Evolutionary conservation across 2,797 vertebrate genomes (phyloP), one percentile per base, ranked within the genome.

Genomic region (Leptoclinus maculatus): DNA sequence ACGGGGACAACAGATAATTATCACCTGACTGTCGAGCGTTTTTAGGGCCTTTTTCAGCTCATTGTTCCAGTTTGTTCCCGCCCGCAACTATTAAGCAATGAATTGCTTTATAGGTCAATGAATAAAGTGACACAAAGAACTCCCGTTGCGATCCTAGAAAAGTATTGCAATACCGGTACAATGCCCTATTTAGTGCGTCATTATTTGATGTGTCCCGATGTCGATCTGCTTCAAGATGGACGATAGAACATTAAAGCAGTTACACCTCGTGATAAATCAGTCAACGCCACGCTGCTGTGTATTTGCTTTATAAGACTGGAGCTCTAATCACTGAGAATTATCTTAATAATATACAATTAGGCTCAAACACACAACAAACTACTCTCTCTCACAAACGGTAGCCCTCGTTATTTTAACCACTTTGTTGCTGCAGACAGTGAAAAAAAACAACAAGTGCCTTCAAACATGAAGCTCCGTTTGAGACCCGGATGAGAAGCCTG

Each of bases 261-360:
- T 62, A 76, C 62, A 65, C 62, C 39, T 74, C 19, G 65, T 59
- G 71, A 78, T 79, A 75, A 78, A 82, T 81, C 77, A 66, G 70
- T 73, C 78, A 68, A 76, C 75, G 65, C 56, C 63, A 13, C 14
- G 8, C 16, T 38, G 54, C 9, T 66, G 64, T 41, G 58, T 73
- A 10, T 66, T 62, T 56, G 45, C 73, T 77, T 86, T 57, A 78
- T 72, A 68, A 32, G 66, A 39, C 32, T 60, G 23, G 7, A 36
- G 76, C 68, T 78, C 58, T 87, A 86, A 89, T 86, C 74, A 82
- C 71, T 75, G 32, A 72, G 63, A 86, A 84, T 84, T 81, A 83
- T 76, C 64, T 64, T 87, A 86, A 85, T 89, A 81, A 79, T 68
- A 78, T 69, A 59, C 80, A 65, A 72, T 86, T 82, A 79, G 34